A percentile compares a stretch with the other conserved stretches of the same genome.
These are phyloP conservation scores for Latrodectus elegans DNA, from an alignment of 2,888 invertebrate genomes.

Conservation along the genomic window DNA sequence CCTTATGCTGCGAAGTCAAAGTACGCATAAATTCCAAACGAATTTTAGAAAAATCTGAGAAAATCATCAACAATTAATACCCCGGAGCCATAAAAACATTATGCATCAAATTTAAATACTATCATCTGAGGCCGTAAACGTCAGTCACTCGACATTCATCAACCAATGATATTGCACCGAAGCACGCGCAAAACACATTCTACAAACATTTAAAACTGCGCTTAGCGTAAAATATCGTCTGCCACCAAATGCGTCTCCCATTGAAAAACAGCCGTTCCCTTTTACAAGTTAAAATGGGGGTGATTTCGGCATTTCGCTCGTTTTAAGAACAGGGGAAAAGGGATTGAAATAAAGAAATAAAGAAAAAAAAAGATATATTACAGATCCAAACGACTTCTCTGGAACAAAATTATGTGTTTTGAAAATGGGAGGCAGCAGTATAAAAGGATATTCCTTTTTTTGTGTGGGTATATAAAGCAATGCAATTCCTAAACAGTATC, in stretches of 20 bases:
- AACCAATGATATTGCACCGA: constrained; percentile 13
- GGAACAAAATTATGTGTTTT: constrained; percentile 12
- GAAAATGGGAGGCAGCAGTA: neutral
- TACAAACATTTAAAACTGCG: constrained; percentile 23
- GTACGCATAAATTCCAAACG: too few relatives aligned
- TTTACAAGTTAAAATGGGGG: neutral
- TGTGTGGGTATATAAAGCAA: neutral
- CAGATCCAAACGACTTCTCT: constrained; percentile 4
- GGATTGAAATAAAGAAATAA: neutral
- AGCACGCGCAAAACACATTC: constrained; percentile 13
- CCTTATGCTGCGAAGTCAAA: too few relatives aligned
- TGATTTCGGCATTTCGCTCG: neutral
- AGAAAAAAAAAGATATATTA: neutral
- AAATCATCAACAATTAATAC: too few relatives aligned
- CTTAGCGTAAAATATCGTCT: constrained; percentile 8
- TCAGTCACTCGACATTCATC: too few relatives aligned
- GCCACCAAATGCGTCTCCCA: neutral
- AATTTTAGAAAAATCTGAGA: too few relatives aligned
- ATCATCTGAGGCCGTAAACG: too few relatives aligned
- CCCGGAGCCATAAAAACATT: too few relatives aligned
- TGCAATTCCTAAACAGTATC: too few relatives aligned
- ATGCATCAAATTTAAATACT: too few relatives aligned
- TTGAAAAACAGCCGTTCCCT: neutral
- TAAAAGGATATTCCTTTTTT: neutral
- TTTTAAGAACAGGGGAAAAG: neutral